Conservation (phyloP, 2,888 invertebrate species). For the Hydropsyche betteni region DNA sequence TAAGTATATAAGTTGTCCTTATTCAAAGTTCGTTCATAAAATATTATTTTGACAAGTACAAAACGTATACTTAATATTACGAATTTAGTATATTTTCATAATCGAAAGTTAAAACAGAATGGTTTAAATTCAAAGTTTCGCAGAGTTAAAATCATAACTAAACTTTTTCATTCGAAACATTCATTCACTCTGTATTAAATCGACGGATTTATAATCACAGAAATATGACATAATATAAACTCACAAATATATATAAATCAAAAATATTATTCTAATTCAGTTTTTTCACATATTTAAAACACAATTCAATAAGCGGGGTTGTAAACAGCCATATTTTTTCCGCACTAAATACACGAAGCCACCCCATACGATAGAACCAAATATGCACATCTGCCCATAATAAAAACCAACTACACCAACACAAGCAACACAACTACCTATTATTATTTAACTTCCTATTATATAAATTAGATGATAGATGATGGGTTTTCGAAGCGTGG, state of each 20-base stretch:
- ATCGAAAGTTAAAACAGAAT: too few species aligned
- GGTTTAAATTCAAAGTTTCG: too few species aligned
- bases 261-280: neutral
- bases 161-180: neutral
- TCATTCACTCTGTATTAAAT: neutral
- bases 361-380: slow-evolving; percentile 19
- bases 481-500: slow-evolving; percentile 52
- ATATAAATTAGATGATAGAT: slow-evolving; percentile 52
- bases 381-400: slow-evolving; percentile 46
- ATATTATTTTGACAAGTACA: too few species aligned
- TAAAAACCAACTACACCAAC: slow-evolving; percentile 4
- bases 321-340: slow-evolving; percentile 32
- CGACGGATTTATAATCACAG: neutral
- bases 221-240: neutral
- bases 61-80: too few species aligned
- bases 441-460: slow-evolving; percentile 51
- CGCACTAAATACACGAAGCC: slow-evolving; percentile 32
- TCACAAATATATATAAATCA: too few species aligned
- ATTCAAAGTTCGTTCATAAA: too few species aligned
- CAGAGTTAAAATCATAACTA: neutral
- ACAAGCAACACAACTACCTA: slow-evolving; percentile 37
- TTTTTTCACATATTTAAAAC: too few species aligned
- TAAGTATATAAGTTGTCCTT: too few species aligned
- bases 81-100: too few species aligned
- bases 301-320: neutral